Evolutionary conservation across 35 echinoderm and acorn worm species (phyloP).

Genomic region (Patiria miniata): DNA sequence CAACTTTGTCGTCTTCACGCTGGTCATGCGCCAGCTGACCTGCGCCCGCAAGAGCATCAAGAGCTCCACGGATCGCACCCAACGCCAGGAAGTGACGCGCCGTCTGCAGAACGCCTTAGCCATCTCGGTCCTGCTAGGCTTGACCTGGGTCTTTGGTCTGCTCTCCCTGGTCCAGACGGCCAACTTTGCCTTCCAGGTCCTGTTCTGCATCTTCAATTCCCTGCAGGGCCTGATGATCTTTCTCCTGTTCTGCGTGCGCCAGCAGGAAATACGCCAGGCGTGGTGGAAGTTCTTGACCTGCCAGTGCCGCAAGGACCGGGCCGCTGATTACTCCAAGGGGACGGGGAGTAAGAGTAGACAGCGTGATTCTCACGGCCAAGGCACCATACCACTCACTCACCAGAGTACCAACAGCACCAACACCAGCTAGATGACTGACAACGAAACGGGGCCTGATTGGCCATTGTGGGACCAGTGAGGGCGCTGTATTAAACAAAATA

Average conservation of each 20-base stretch:
- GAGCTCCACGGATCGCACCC: not conserved
- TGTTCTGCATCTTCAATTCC: constrained; percentile 87
- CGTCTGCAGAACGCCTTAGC: constrained; percentile 47
- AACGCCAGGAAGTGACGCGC: constrained; percentile 15
- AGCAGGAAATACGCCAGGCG: constrained; percentile 61
- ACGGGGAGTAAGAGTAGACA: not conserved
- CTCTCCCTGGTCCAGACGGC: constrained; percentile 49
- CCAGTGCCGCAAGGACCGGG: not conserved
- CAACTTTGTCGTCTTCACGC: constrained; percentile 56
- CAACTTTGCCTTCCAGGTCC: constrained; percentile 56
- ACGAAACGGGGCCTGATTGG: no score
- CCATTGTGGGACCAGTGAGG: no score
- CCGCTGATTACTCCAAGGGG: not conserved
- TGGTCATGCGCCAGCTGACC: constrained; percentile 60
- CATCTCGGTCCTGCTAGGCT: constrained; percentile 63
- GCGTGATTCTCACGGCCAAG: not conserved
- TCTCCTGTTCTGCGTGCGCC: constrained; percentile 73
- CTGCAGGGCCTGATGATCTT: constrained; percentile 88
- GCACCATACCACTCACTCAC: constrained; percentile 2
- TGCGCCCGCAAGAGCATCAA: constrained; percentile 46
- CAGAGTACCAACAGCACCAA: not conserved
- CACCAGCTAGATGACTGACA: not conserved
- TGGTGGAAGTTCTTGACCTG: constrained; percentile 39
- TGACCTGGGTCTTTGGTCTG: constrained; percentile 80
- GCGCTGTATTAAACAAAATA: no score